Evolutionary conservation across 2,888 invertebrate genomes (phyloP).

Genomic region (Tenthredo notha): DNA sequence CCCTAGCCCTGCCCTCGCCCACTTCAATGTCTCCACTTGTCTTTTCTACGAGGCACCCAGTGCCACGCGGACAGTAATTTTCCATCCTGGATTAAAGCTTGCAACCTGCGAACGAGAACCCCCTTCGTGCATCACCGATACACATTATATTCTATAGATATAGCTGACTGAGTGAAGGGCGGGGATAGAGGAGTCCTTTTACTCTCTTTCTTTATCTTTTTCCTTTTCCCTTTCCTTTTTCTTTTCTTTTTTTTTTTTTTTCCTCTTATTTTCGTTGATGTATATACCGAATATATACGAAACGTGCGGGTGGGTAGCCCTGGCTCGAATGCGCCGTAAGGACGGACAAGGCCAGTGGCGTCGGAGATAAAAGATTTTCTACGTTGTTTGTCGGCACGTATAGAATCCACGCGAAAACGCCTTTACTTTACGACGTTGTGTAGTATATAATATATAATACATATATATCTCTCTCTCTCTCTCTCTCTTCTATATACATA

Average conservation of each 20-base stretch:
- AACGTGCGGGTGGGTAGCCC: conserved; percentile 7
- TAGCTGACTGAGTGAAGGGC: conserved; percentile 9
- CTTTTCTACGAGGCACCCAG: conserved; percentile 51
- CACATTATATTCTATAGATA: conserved; percentile 27
- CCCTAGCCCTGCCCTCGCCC: conserved; percentile 27
- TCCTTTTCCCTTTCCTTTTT: too few species aligned
- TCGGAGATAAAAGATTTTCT: conserved; percentile 20
- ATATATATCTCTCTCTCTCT: too few species aligned
- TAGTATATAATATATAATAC: background rate
- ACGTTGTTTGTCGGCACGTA: conserved; percentile 9
- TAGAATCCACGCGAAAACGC: background rate
- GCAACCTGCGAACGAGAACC: conserved; percentile 31
- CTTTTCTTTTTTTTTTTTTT: background rate
- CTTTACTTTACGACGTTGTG: background rate
- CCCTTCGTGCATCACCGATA: conserved; percentile 39
- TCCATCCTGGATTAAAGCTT: conserved; percentile 49
- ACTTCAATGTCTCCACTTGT: conserved; percentile 53
- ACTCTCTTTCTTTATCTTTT: background rate
- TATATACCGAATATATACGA: conserved; percentile 1
- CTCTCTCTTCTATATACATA: background rate
- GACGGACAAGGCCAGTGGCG: conserved; percentile 33
- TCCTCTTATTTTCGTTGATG: background rate
- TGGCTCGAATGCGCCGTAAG: background rate
- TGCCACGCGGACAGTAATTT: conserved; percentile 50
- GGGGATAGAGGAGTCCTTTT: conserved; percentile 7